Base-by-base conservation (phyloP, 2,888 invertebrate species). In the Lymantria dispar region DNA sequence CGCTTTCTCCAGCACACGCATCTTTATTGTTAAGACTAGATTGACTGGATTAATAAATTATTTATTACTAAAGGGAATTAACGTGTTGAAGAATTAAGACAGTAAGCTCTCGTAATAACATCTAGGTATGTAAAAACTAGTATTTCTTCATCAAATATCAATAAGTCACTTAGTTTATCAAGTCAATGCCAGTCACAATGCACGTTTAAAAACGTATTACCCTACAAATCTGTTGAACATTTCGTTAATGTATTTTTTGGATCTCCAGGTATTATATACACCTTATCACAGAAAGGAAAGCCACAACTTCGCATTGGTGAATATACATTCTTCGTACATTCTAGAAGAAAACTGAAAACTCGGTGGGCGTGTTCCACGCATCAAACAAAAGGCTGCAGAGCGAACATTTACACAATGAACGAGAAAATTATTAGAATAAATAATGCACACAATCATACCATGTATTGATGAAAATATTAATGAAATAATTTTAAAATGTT, bases 281-380 rank as follows among this genome's bases (percentile, higher is more conserved):
- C 52, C 11, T 52, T 48, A 13, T 77, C 77, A 0, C 58, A 57
- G n/a, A 58, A 62, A 15, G 74, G 73, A 0, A 70, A 58, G 12
- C 54, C 52, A 0, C 39, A 72, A 36, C 51, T 74, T 9, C 39
- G 47, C 9, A 45, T 68, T 0, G 66, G 56, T 0, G 64, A 54
- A 0, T 70, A 62, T 41, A 70, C 58, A 0, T 74, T 63, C 48
- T 66, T 56, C 36, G 41, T 52, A 11, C 63, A 70, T 30, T 15
- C 14, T 8, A 58, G 50, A 0, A 44, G 47, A 0, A 66, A 68
- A 2, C 12, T 11, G 5, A 69, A 56, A 40, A 67, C 48, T 0
- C 51, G 68, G 11, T 79, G 80, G 80, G 51, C 67, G 0, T 80
- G 80, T 39, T 78, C 78, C 10, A 80, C 74, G 0, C 77, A 80